Evolutionary conservation across 2,888 invertebrate species (phyloP).

Genomic region (Nasonovia ribisnigri): DNA sequence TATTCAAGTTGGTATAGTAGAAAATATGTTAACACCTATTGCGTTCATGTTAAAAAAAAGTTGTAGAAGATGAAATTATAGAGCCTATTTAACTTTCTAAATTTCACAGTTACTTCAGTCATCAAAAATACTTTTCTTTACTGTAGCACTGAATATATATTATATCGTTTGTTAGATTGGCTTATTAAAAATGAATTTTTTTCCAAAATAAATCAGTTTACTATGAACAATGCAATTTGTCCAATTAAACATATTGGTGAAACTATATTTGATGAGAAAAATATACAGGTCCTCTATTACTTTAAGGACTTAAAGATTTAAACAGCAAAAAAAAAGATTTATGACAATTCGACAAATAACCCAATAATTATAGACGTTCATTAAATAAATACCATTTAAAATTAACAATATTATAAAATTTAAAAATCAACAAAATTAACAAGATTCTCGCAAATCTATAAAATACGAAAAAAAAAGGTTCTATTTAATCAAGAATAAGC

Average conservation of each 20-base stretch:
- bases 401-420: too few species aligned
- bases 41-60: slow-evolving; percentile 8
- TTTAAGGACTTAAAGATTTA: too few species aligned
- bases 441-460: too few species aligned
- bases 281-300: neutral
- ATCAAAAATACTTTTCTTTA: slow-evolving; percentile 24
- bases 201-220: neutral
- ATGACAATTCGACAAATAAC: too few species aligned
- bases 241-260: slow-evolving; percentile 7
- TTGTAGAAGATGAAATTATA: slow-evolving; percentile 8
- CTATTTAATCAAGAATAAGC: too few species aligned
- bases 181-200: slow-evolving; percentile 12
- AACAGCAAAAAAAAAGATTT: too few species aligned
- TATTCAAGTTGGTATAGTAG: too few species aligned
- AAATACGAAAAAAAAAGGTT: too few species aligned
- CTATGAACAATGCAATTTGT: slow-evolving; percentile 19
- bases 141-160: neutral
- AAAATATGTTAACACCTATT: too few species aligned
- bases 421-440: too few species aligned
- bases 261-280: slow-evolving; percentile 26
- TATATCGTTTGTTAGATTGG: neutral
- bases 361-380: too few species aligned
- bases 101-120: neutral
- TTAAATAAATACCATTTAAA: too few species aligned
- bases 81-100: neutral